Evolutionary conservation across 2,888 invertebrate genomes (phyloP).

Genomic region (Sialis fuliginosa): DNA sequence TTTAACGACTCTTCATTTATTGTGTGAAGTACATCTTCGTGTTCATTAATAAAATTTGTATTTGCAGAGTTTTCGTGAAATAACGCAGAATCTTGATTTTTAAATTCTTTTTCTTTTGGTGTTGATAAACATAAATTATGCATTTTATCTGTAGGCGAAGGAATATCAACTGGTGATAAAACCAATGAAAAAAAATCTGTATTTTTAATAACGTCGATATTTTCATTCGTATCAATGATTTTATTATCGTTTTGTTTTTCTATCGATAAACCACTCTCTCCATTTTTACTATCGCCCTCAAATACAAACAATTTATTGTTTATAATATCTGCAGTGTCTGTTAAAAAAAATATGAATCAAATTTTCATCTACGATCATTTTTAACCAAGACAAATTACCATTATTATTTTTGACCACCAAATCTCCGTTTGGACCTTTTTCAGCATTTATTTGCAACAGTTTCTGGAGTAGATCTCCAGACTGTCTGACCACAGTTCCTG

Average conservation of each 20-base stretch:
- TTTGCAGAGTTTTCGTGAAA: not conserved
- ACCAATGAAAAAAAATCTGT: conserved; percentile 27
- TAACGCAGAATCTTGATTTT: not conserved
- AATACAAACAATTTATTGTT: no score
- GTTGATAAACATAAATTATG: conserved; percentile 40
- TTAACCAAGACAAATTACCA: conserved; percentile 13
- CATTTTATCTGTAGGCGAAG: conserved; percentile 46
- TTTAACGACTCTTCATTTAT: conserved; percentile 32
- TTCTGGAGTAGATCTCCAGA: conserved; percentile 31
- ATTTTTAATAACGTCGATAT: conserved; percentile 11
- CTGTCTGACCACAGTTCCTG: conserved; percentile 33
- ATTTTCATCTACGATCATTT: no score
- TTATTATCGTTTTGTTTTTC: not conserved
- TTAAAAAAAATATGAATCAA: no score
- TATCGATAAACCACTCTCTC: not conserved
- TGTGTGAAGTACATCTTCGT: conserved; percentile 20
- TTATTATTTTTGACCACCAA: conserved; percentile 7
- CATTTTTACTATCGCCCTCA: not conserved
- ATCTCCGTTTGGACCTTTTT: conserved; percentile 7
- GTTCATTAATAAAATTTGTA: conserved; percentile 6
- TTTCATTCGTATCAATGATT: conserved; percentile 1
- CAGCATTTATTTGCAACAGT: conserved; percentile 21
- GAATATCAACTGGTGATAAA: conserved; percentile 30
- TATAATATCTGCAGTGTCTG: no score
- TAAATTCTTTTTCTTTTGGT: conserved; percentile 6